phyloP scores from a whole-genome alignment of 2,797 vertebrate genomes.

The Antrozous pallidus region DNA sequence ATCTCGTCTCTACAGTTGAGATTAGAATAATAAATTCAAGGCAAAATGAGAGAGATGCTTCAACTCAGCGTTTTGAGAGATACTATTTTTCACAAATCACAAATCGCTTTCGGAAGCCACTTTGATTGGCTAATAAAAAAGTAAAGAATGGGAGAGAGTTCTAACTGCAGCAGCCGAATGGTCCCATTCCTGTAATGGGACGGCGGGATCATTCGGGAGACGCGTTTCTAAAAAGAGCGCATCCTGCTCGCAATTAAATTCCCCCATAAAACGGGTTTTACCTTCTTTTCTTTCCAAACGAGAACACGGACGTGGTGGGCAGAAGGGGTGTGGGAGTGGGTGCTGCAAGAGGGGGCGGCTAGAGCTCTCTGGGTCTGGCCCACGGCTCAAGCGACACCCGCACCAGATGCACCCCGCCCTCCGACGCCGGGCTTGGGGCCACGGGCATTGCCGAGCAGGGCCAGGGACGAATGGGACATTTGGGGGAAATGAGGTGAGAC shows the following conservation, averaged over 20 bases:
- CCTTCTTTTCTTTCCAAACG: conserved; percentile 66
- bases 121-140: conserved; percentile 88
- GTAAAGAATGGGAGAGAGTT: conserved; percentile 82
- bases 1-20: conserved; percentile 75
- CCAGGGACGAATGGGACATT: conserved; percentile 1
- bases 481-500: background rate
- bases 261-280: conserved; percentile 80
- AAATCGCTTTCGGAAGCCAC: conserved; percentile 82
- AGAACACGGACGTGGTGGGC: conserved; percentile 57
- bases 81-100: conserved; percentile 84
- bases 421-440: conserved; percentile 60
- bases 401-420: conserved; percentile 65
- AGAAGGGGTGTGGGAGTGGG: conserved; percentile 1
- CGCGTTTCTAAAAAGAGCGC: conserved; percentile 78
- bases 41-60: conserved; percentile 82
- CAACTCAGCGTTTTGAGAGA: conserved; percentile 82
- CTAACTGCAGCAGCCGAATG: conserved; percentile 82
- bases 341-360: background rate
- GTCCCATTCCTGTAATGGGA: conserved; percentile 81
- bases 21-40: conserved; percentile 86
- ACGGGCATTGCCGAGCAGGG: conserved; percentile 48
- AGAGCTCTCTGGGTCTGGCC: background rate
- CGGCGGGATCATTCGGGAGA: conserved; percentile 79
- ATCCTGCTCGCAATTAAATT: conserved; percentile 82
- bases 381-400: conserved; percentile 24